Evolutionary conservation across 2,797 vertebrate genomes (phyloP).

Genomic region (Cyclopterus lumpus): DNA sequence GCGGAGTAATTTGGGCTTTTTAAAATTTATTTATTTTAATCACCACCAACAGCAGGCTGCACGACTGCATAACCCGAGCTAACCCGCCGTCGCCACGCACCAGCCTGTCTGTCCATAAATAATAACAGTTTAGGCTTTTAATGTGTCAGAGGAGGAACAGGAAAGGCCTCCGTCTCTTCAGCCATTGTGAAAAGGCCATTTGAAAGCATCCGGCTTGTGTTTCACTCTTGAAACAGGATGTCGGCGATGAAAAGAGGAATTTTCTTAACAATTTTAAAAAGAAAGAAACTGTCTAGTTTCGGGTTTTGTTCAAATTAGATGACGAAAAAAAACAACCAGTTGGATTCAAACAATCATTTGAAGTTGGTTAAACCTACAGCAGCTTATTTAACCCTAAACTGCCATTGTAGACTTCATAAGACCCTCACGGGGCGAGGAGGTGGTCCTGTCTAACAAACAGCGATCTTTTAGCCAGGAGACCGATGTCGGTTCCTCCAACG

Average conservation of each 20-base stretch:
- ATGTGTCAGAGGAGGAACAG: slow-evolving; percentile 18
- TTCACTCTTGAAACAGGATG: background rate
- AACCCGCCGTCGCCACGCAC: background rate
- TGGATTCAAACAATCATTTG: background rate
- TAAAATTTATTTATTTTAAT: background rate
- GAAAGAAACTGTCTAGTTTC: background rate
- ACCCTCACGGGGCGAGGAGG: too few relatives aligned
- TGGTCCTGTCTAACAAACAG: too few relatives aligned
- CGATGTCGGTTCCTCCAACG: too few relatives aligned
- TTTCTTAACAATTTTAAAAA: background rate
- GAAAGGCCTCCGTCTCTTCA: background rate
- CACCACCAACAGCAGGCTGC: slow-evolving; percentile 23
- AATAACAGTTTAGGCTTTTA: slow-evolving; percentile 30
- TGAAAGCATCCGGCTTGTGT: background rate
- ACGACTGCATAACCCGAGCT: background rate
- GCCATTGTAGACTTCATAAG: too few relatives aligned
- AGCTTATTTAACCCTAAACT: background rate
- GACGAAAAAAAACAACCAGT: background rate
- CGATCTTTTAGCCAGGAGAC: too few relatives aligned
- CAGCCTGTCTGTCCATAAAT: slow-evolving; percentile 16
- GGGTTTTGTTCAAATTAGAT: background rate
- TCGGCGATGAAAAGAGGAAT: background rate
- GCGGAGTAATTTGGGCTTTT: slow-evolving; percentile 29
- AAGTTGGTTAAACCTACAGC: background rate
- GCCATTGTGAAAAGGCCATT: background rate